A percentile compares a stretch with the other conserved stretches of the same genome.
Evolutionary conservation across 2,113 vertebrate species (phyloP).

Genomic region (Phocoena phocoena): DNA sequence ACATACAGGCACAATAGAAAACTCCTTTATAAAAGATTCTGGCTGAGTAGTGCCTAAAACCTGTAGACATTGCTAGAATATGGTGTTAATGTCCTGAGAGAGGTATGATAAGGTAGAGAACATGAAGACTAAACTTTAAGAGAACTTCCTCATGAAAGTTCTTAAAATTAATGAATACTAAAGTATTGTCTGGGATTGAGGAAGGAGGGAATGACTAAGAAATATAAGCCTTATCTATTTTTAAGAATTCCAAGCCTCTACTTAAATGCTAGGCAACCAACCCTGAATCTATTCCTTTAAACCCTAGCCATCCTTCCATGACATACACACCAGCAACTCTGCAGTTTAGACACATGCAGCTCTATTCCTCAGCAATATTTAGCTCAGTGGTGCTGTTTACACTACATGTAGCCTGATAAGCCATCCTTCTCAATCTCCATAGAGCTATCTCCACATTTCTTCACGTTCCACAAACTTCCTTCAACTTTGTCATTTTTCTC

Average conservation of each 20-base stretch:
- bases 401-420: not conserved
- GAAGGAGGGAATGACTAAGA: not conserved
- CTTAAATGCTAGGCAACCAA: not conserved
- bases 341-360: not conserved
- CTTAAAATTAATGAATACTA: not conserved
- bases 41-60: not conserved
- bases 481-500: not conserved
- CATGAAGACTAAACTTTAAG: not conserved
- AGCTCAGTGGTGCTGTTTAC: not conserved
- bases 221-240: not conserved
- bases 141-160: not conserved
- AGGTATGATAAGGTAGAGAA: not conserved
- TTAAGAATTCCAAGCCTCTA: not conserved
- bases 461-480: not conserved
- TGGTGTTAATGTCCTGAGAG: not conserved
- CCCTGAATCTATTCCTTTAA: not conserved
- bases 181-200: not conserved
- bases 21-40: not conserved
- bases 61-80: not conserved
- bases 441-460: not conserved
- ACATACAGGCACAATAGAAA: not conserved
- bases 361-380: not conserved
- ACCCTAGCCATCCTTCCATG: not conserved
- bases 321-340: not conserved
- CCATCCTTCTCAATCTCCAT: not conserved